Percentiles rank a stretch among this genome's conserved stretches.
These are phyloP conservation scores for Gonioctena quinquepunctata DNA, from an alignment of 1,140 invertebrate species.

Conservation along the genomic window DNA sequence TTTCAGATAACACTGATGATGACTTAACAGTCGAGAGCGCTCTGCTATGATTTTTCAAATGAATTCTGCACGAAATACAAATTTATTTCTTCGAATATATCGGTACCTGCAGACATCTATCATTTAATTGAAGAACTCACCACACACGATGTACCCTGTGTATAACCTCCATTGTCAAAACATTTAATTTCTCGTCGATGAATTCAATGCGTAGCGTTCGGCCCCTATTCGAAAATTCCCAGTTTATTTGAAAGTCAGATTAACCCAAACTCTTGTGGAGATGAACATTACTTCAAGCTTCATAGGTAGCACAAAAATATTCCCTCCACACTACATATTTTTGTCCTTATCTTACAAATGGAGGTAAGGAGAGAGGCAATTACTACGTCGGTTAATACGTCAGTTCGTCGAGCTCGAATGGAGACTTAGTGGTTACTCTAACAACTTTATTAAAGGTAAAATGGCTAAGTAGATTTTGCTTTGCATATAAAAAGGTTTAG, in stretches of 20 bases:
- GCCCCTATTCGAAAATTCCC: background rate
- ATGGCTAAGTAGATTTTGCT: constrained; percentile 35
- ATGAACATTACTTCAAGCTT: constrained; percentile 30
- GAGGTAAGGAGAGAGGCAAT: constrained; percentile 16
- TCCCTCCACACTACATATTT: constrained; percentile 10
- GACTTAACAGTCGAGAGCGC: too few relatives aligned
- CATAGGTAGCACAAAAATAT: constrained; percentile 2
- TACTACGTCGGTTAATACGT: constrained; percentile 21
- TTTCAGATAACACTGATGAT: too few relatives aligned
- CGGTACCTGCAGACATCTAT: too few relatives aligned
- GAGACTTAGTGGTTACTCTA: constrained; percentile 30
- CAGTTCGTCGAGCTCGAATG: constrained; percentile 25
- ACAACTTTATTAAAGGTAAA: constrained; percentile 37
- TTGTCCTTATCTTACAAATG: constrained; percentile 12
- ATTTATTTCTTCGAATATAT: too few relatives aligned
- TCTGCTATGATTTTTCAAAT: too few relatives aligned
- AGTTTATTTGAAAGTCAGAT: constrained; percentile 28
- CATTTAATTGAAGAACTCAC: too few relatives aligned
- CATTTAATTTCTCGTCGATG: too few relatives aligned
- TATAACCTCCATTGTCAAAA: too few relatives aligned
- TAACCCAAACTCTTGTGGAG: constrained; percentile 19
- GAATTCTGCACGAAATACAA: too few relatives aligned
- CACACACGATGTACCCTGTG: too few relatives aligned
- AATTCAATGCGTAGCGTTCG: background rate
- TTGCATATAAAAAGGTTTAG: constrained; percentile 36